These are phyloP conservation scores for Chelon labrosus DNA, from an alignment of 2,797 vertebrate genomes.

Conservation along the genomic window DNA sequence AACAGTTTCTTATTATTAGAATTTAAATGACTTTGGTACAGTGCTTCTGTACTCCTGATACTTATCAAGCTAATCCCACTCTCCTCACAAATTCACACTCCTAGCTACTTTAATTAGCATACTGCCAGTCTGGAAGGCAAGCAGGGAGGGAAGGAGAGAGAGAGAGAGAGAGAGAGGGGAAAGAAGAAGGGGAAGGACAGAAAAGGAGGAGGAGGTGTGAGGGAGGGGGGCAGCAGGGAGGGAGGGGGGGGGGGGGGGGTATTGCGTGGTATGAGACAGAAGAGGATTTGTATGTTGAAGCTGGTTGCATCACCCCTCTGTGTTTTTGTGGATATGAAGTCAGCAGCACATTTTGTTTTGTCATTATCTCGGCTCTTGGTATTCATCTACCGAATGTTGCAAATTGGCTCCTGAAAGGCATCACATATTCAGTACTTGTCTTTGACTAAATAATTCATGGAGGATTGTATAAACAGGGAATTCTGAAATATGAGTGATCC, in stretches of 20 bases:
- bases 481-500: conserved; percentile 72
- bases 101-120: conserved; percentile 89
- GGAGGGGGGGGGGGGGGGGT: conserved; percentile 34
- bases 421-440: conserved; percentile 73
- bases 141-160: conserved; percentile 74
- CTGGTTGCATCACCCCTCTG: conserved; percentile 81
- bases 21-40: conserved; percentile 89
- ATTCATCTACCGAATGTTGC: conserved; percentile 81
- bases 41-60: conserved; percentile 87
- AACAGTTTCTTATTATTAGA: conserved; percentile 89
- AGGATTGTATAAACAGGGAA: conserved; percentile 71
- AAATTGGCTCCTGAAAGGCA: conserved; percentile 83
- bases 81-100: conserved; percentile 85
- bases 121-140: conserved; percentile 84
- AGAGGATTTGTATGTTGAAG: conserved; percentile 82
- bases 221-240: conserved; percentile 20
- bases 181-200: conserved; percentile 49
- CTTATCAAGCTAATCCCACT: conserved; percentile 88
- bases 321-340: conserved; percentile 80
- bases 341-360: conserved; percentile 82
- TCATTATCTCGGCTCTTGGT: conserved; percentile 78
- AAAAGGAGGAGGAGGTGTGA: conserved; percentile 49
- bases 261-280: conserved; percentile 81
- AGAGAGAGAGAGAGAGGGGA: conserved; percentile 51
- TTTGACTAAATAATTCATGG: conserved; percentile 78